Conservation (phyloP, 2,113 vertebrate species). For the Silurus asotus region DNA sequence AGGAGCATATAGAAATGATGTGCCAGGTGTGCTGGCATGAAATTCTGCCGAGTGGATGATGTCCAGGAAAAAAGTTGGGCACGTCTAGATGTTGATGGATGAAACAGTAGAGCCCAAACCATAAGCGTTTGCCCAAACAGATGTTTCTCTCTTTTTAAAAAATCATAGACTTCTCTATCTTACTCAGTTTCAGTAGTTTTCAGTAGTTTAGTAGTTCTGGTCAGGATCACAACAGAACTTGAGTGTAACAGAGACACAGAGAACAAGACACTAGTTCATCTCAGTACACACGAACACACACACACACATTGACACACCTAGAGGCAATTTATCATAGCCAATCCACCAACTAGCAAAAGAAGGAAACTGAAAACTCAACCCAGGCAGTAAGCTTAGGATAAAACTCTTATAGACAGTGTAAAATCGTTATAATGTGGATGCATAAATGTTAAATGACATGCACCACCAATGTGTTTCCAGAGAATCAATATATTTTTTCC, state of each 20-base stretch:
- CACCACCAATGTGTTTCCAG: neutral
- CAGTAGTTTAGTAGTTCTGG: neutral
- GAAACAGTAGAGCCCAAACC: slow-evolving; percentile 5
- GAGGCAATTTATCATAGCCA: neutral
- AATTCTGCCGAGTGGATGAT: neutral
- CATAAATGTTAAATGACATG: neutral
- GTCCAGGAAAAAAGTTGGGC: neutral
- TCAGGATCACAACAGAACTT: neutral
- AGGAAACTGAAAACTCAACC: neutral
- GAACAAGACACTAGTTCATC: neutral
- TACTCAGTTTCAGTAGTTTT: neutral
- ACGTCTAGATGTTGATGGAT: neutral
- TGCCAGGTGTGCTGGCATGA: slow-evolving; percentile 25
- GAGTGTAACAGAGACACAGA: neutral
- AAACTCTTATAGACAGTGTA: neutral
- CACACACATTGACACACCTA: too few relatives aligned
- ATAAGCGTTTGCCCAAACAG: slow-evolving; percentile 15
- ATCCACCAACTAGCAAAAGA: neutral
- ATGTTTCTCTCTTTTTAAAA: neutral
- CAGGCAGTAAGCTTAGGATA: neutral
- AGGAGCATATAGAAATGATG: neutral
- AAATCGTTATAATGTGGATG: neutral
- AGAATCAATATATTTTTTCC: neutral
- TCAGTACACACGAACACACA: neutral
- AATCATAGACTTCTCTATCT: neutral